Evolutionary conservation across 2,888 invertebrate genomes (phyloP).

Genomic region (Cosmia pyralina): DNA sequence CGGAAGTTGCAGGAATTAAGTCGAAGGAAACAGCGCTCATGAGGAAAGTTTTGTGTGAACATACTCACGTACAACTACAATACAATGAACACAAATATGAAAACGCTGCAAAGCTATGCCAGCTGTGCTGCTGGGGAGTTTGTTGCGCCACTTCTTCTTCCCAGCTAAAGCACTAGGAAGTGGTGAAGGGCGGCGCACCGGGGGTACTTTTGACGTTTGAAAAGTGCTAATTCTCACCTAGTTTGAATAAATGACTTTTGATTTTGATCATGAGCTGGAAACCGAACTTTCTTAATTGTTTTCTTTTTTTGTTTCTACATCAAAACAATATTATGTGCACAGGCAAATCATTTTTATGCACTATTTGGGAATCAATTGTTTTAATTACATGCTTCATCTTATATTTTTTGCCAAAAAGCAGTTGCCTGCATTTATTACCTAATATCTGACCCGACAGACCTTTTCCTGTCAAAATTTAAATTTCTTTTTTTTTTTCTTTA

Average conservation of each 20-base stretch:
- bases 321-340: background rate
- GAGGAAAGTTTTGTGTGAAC: conserved; percentile 42
- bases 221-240: too few relatives aligned
- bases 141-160: too few relatives aligned
- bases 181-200: too few relatives aligned
- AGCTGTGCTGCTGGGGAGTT: too few relatives aligned
- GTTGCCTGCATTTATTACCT: too few relatives aligned
- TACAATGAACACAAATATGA: conserved; percentile 20
- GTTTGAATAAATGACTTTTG: too few relatives aligned
- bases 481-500: too few relatives aligned
- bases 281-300: background rate
- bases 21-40: conserved; percentile 42
- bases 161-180: too few relatives aligned
- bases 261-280: background rate
- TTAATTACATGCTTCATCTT: background rate
- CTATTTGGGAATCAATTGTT: background rate
- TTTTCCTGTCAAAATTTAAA: too few relatives aligned
- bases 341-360: background rate
- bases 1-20: conserved; percentile 56
- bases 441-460: too few relatives aligned
- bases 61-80: conserved; percentile 19
- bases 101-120: background rate
- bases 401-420: background rate
- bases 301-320: background rate
- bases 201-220: too few relatives aligned